Conservation (phyloP, 2,888 invertebrate species). For the Bellardia pandia region DNA sequence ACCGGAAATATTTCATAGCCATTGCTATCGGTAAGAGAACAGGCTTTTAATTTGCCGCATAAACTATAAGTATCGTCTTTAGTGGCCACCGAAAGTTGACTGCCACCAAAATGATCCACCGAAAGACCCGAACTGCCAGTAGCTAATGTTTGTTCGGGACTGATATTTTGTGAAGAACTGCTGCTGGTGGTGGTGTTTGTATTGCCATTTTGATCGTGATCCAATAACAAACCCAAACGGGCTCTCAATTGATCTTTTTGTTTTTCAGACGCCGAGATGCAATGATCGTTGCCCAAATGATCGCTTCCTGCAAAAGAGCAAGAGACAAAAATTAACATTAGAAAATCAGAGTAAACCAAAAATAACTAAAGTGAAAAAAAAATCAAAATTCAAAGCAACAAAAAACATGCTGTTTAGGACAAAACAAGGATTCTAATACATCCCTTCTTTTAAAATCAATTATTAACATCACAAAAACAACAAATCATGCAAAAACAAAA, state of each 20-base stretch:
- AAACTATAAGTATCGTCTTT: slow-evolving; percentile 81
- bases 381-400: not conserved
- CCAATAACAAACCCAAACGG: slow-evolving; percentile 80
- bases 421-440: not conserved
- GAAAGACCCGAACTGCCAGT: slow-evolving; percentile 74
- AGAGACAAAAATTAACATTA: slow-evolving; percentile 20
- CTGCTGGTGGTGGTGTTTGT: slow-evolving; percentile 76
- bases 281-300: slow-evolving; percentile 76
- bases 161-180: slow-evolving; percentile 80
- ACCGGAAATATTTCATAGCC: slow-evolving; percentile 85
- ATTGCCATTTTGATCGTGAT: slow-evolving; percentile 77
- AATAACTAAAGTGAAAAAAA: not conserved
- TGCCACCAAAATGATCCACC: slow-evolving; percentile 77
- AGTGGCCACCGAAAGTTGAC: slow-evolving; percentile 81
- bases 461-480: slow-evolving; percentile 62
- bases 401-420: slow-evolving; percentile 41
- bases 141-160: slow-evolving; percentile 81
- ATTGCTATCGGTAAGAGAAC: slow-evolving; percentile 75
- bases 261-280: slow-evolving; percentile 77
- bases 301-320: slow-evolving; percentile 77
- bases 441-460: slow-evolving; percentile 12
- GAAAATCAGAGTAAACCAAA: slow-evolving; percentile 10
- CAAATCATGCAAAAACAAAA: slow-evolving; percentile 54
- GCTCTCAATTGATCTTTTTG: slow-evolving; percentile 82
- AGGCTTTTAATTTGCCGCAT: slow-evolving; percentile 79